These are phyloP conservation scores for Spilarctia lutea DNA, from an alignment of 2,888 invertebrate species.

Conservation along the genomic window DNA sequence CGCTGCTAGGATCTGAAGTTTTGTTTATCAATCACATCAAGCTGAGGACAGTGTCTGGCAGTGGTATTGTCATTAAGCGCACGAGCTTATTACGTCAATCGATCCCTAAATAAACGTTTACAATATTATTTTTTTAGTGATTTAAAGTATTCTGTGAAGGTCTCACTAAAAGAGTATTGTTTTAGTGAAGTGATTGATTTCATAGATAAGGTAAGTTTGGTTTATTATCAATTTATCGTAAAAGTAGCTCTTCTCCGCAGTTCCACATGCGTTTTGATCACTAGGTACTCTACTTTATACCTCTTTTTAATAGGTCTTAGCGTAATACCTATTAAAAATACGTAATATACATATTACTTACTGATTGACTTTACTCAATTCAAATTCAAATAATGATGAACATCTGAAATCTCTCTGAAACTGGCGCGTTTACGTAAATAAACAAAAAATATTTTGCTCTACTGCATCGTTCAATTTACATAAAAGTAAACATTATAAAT, in stretches of 20 bases:
- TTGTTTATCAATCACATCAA: constrained; percentile 84
- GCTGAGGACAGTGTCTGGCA: constrained; percentile 62
- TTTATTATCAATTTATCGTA: not conserved
- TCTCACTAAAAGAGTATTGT: constrained; percentile 16
- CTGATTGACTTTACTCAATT: not conserved
- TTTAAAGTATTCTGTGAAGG: constrained; percentile 25
- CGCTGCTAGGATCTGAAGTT: constrained; percentile 77
- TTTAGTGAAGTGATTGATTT: constrained; percentile 41
- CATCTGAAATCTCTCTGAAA: too few species aligned
- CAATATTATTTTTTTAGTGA: constrained; percentile 18
- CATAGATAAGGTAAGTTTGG: constrained; percentile 39
- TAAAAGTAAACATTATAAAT: not conserved
- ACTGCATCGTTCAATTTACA: not conserved
- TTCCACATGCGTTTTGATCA: not conserved
- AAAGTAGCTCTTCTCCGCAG: not conserved
- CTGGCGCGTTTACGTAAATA: not conserved
- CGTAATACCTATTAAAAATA: not conserved
- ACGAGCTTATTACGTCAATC: constrained; percentile 64
- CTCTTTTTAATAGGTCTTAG: too few species aligned
- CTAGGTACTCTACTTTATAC: too few species aligned
- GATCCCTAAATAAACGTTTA: constrained; percentile 47
- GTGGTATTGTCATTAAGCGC: constrained; percentile 60
- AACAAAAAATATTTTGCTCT: not conserved
- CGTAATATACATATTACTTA: not conserved
- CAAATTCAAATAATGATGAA: not conserved